Evolutionary conservation across 2,797 vertebrate genomes (phyloP), one percentile per base, ranked within the genome.

Genomic region (Tolypeutes matacus): DNA sequence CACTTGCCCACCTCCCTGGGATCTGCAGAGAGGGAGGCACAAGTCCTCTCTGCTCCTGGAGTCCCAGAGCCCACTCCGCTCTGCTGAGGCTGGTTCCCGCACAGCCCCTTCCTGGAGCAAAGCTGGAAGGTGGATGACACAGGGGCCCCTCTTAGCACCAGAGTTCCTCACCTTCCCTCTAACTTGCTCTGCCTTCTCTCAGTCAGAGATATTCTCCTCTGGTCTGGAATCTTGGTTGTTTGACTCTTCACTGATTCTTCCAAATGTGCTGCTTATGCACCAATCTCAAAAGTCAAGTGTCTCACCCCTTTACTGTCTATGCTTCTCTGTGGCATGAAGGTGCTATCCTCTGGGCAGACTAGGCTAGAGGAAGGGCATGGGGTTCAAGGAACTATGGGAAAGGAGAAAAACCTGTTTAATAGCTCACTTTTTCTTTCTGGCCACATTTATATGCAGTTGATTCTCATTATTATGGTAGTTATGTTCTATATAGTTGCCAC

Each of bases 301-400:
- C 42, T 42, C 36, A 27, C 36, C 34, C 31, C 67, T 67, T 75
- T 67, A 27, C 31, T 46, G 29, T 75, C 67, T 25, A 60, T 11
- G 12, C 34, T 34, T 23, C 25, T 4, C 15, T 0, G 0, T 13
- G 64, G 77, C 65, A 27, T 1, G 18, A 64, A 31, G 65, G 3
- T 1, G 2, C 21, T 3, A 64, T 2, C 25, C 46, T 51, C 31
- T 1, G 7, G 7, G 25, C 29, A 82, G 62, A 36, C 67, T 25
- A 9, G 2, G 2, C 21, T 3, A 64, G 36, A 53, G 62, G n/a
- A n/a, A 53, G 31, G 31, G 20, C 36, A 21, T 2, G 10, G 29
- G 7, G 27, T n/a, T 82, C 90, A 85, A 86, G 20, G 39, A 49
- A 83, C 34, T 20, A n/a, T 9, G 81, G 39, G 23, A 25, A 87